phyloP scores from a whole-genome alignment of 2,888 invertebrate species.

The Adelphocoris suturalis region DNA sequence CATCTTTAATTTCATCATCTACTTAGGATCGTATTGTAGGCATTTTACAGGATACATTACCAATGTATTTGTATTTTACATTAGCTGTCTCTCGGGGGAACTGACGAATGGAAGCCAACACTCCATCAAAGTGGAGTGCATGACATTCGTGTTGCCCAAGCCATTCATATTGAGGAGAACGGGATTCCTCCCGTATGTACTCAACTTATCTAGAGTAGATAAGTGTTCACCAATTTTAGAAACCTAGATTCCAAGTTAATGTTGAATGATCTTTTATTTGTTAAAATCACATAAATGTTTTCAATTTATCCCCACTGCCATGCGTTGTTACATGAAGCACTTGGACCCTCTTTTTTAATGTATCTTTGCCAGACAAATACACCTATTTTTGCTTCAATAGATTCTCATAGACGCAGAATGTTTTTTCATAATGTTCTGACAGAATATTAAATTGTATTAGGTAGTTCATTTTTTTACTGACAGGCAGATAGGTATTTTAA shows the following conservation, averaged over 20 bases:
- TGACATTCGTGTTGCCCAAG: conserved; percentile 31
- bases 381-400: neutral
- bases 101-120: conserved; percentile 36
- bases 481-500: no score
- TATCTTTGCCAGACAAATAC: no score
- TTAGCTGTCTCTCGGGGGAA: conserved; percentile 55
- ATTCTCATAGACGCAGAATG: neutral
- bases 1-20: no score
- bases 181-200: conserved; percentile 67
- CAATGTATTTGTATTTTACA: conserved; percentile 11
- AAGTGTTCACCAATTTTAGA: neutral
- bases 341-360: no score
- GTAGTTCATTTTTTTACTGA: no score
- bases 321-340: no score
- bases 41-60: no score
- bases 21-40: no score
- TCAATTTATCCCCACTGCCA: no score
- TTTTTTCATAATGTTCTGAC: no score
- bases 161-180: conserved; percentile 42
- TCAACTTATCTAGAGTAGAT: conserved; percentile 77
- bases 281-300: neutral
- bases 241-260: neutral
- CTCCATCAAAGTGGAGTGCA: conserved; percentile 43
- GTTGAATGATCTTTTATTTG: neutral
- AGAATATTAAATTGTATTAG: no score